These are phyloP conservation scores for Argya squamiceps DNA, from an alignment of 2,797 vertebrate species.

Conservation along the genomic window DNA sequence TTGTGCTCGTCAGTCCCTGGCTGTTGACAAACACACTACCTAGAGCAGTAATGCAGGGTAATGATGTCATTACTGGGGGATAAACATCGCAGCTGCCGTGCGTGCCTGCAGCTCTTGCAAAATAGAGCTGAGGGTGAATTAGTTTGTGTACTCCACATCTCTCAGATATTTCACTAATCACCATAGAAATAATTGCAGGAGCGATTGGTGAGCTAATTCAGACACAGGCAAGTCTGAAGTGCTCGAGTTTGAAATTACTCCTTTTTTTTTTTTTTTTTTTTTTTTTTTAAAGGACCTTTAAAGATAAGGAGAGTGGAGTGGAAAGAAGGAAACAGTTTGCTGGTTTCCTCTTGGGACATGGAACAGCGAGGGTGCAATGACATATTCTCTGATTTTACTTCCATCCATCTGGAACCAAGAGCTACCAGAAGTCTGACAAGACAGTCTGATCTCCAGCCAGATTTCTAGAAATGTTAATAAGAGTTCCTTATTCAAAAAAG, in stretches of 20 bases:
- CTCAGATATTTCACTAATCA: neutral
- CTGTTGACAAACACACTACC: slow-evolving; percentile 36
- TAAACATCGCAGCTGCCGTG: neutral
- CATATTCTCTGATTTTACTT: slow-evolving; percentile 67
- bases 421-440: slow-evolving; percentile 78
- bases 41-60: neutral
- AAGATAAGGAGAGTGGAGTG: neutral
- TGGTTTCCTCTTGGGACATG: slow-evolving; percentile 43
- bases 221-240: neutral
- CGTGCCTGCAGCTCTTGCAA: neutral
- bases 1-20: neutral
- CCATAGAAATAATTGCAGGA: neutral
- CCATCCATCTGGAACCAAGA: slow-evolving; percentile 72
- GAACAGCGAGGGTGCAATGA: slow-evolving; percentile 60
- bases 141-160: neutral
- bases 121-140: neutral
- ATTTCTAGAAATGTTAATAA: slow-evolving; percentile 75
- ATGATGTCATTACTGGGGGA: slow-evolving; percentile 20
- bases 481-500: slow-evolving; percentile 63
- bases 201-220: neutral
- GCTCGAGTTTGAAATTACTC: neutral
- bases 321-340: neutral
- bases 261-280: neutral
- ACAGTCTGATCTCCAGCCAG: slow-evolving; percentile 73
- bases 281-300: neutral